Percentiles rank a stretch among this genome's conserved stretches.
These are phyloP conservation scores for Galaxias olidus DNA, from an alignment of 2,797 vertebrate genomes.

Conservation along the genomic window DNA sequence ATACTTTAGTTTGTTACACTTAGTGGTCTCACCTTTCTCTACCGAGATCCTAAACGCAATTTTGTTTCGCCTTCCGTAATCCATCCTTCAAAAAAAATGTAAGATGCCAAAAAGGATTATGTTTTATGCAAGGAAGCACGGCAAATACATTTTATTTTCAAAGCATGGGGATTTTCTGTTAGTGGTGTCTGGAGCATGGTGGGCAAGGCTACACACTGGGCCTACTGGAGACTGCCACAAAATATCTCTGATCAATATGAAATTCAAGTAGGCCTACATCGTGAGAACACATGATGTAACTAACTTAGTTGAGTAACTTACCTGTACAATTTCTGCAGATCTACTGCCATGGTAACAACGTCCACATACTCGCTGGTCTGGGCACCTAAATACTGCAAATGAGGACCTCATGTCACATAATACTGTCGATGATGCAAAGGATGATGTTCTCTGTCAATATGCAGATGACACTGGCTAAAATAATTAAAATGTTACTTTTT, in stretches of 20 bases:
- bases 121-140: background rate
- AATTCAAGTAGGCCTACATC: too few species aligned
- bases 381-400: constrained; percentile 81
- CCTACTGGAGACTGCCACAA: too few species aligned
- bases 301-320: constrained; percentile 46
- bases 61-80: constrained; percentile 93
- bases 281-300: background rate
- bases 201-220: too few species aligned
- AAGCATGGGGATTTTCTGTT: too few species aligned
- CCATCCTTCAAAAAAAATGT: constrained; percentile 72
- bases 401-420: background rate
- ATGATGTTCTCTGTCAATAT: background rate
- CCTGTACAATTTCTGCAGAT: constrained; percentile 89
- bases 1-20: background rate
- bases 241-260: too few species aligned
- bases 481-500: too few species aligned
- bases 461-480: background rate
- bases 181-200: too few species aligned
- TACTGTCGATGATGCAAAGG: background rate
- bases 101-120: background rate
- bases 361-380: constrained; percentile 84
- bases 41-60: constrained; percentile 94
- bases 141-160: too few species aligned
- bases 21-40: constrained; percentile 82
- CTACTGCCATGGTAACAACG: constrained; percentile 78